Base-by-base conservation (phyloP, 64 coral and sea anemone species). In the Cladopsammia gracilis region DNA sequence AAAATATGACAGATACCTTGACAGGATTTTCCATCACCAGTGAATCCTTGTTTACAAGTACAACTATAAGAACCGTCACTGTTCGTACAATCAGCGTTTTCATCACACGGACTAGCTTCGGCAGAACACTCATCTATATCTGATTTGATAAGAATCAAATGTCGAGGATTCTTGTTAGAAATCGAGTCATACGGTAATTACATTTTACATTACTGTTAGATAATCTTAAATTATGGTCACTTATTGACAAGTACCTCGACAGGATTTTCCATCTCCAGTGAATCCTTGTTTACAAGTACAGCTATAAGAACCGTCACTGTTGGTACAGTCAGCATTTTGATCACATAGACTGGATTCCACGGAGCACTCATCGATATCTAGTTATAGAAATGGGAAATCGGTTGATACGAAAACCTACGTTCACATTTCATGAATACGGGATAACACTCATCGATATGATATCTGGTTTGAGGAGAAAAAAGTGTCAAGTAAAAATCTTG, bases 361-460 rank as follows among this genome's bases (percentile, higher is more conserved):
- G 7, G 73, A 25, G 42, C 88, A 90, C 48, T 90, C 88, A 78
- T 90, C 61, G 7, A 90, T 59, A 79, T 90, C 88, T 90, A 25
- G 7, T 11, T 12, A 16, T 3, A 25, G 3, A 24, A 25, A 68
- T 24, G 22, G 20, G 10, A 53, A 53, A n/a, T n/a, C n/a, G n/a
- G n/a, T n/a, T n/a, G n/a, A n/a, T n/a, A n/a, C n/a, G n/a, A n/a
- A n/a, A n/a, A n/a, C n/a, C n/a, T n/a, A n/a, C n/a, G n/a, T n/a
- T n/a, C n/a, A n/a, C n/a, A n/a, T n/a, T n/a, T n/a, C n/a, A n/a
- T n/a, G n/a, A n/a, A n/a, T n/a, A n/a, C n/a, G n/a, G n/a, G n/a
- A n/a, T n/a, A 16, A n/a, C 94, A 96, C 78, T 96, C 94, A 62
- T 96, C 76, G 25, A 87, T 25, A 71, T 6, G 15, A 95, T 69